A percentile compares a stretch with the other conserved stretches of the same genome.
These are phyloP conservation scores for Bradypodion ventrale DNA, from an alignment of 2,797 vertebrate species.

Conservation along the genomic window DNA sequence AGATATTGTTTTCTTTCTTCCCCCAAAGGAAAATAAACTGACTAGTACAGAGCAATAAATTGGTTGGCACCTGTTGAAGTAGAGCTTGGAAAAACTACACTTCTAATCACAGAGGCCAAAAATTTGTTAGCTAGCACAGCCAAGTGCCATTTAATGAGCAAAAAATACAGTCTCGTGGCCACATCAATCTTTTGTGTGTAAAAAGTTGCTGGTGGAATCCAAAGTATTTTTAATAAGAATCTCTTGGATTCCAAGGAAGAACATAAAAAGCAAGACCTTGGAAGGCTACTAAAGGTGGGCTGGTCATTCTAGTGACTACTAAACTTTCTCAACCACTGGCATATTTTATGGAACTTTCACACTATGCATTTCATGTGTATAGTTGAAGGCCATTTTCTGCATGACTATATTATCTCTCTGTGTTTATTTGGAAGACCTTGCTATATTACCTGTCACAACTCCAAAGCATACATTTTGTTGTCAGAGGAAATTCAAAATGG, in stretches of 20 bases:
- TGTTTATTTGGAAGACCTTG: neutral
- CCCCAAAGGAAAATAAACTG: neutral
- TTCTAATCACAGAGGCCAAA: too few species aligned
- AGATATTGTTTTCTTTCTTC: neutral
- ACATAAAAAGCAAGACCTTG: too few species aligned
- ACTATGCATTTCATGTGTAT: neutral
- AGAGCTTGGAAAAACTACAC: too few species aligned
- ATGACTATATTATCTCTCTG: neutral
- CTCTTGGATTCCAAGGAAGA: too few species aligned
- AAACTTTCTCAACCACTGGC: neutral
- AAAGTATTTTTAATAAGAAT: too few species aligned
- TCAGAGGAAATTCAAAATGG: slow-evolving; percentile 30
- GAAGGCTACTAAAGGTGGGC: neutral
- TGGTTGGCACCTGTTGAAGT: neutral
- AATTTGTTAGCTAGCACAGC: too few species aligned
- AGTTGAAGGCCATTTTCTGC: neutral
- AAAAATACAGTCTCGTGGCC: too few species aligned
- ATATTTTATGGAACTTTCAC: neutral
- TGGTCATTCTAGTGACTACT: neutral
- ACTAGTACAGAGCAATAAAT: neutral
- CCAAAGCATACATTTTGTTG: neutral
- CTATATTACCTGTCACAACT: neutral
- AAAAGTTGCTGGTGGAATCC: too few species aligned
- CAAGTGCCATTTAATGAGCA: too few species aligned
- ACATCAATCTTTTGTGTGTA: too few species aligned